A percentile compares a stretch with the other conserved stretches of the same genome.
Evolutionary conservation across 2,888 invertebrate genomes (phyloP).

Genomic region (Erebia ligea): DNA sequence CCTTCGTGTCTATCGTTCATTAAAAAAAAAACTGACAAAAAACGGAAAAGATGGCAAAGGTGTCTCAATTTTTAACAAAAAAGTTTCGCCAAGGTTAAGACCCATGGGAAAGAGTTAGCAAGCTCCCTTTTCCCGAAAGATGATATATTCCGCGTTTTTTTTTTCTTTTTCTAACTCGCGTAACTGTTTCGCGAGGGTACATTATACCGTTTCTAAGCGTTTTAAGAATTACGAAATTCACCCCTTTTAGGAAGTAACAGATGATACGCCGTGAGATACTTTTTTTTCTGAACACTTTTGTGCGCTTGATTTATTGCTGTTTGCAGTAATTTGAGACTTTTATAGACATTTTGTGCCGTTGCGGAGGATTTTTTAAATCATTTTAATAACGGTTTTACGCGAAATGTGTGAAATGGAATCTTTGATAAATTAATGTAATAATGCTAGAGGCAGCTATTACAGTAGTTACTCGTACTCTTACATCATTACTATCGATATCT

Average conservation of each 20-base stretch:
- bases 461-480: background rate
- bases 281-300: slow-evolving; percentile 57
- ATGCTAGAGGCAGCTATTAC: background rate
- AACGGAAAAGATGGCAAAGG: slow-evolving; percentile 81
- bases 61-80: slow-evolving; percentile 77
- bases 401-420: background rate
- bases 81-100: slow-evolving; percentile 78
- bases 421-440: background rate
- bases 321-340: slow-evolving; percentile 81
- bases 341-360: slow-evolving; percentile 64
- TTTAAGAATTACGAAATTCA: slow-evolving; percentile 64
- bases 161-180: slow-evolving; percentile 7
- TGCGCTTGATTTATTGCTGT: slow-evolving; percentile 79
- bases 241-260: slow-evolving; percentile 77
- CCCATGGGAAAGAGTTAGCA: slow-evolving; percentile 83
- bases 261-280: slow-evolving; percentile 78
- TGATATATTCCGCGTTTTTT: slow-evolving; percentile 65
- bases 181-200: slow-evolving; percentile 71
- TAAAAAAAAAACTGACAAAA: slow-evolving; percentile 71
- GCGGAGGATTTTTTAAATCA: slow-evolving; percentile 59
- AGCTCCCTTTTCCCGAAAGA: slow-evolving; percentile 63
- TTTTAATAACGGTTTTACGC: slow-evolving; percentile 68
- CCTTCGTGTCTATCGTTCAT: slow-evolving; percentile 53
- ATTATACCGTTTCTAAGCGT: slow-evolving; percentile 60
- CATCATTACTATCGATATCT: no score